A percentile compares a stretch with the other conserved stretches of the same genome.
Conservation (phyloP, 2,113 vertebrate species). For the Blennius ocellaris region DNA sequence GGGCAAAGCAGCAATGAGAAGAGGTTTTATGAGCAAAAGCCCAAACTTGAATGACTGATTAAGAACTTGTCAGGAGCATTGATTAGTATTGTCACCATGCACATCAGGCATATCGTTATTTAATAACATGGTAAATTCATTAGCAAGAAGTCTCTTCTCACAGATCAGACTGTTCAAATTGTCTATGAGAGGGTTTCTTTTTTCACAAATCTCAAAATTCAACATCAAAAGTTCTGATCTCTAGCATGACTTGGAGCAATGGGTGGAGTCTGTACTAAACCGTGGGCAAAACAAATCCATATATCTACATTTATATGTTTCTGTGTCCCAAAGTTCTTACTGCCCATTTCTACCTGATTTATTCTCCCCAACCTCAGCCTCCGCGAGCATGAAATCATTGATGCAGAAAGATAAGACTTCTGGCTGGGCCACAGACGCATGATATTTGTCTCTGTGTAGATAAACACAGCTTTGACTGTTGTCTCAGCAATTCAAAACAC, state of each 20-base stretch:
- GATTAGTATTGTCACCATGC: not conserved
- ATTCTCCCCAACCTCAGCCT: slow-evolving; percentile 47
- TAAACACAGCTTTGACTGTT: slow-evolving; percentile 56
- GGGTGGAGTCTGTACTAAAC: slow-evolving; percentile 8
- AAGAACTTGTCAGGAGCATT: not conserved
- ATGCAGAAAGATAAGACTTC: slow-evolving; percentile 64
- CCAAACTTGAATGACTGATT: slow-evolving; percentile 20
- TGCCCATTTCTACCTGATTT: slow-evolving; percentile 41
- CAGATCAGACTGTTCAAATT: too few species aligned
- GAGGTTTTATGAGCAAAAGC: slow-evolving; percentile 11
- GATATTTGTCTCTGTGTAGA: slow-evolving; percentile 68
- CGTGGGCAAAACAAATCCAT: slow-evolving; percentile 5
- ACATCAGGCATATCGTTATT: not conserved
- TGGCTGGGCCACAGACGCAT: slow-evolving; percentile 38
- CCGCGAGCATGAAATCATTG: slow-evolving; percentile 61
- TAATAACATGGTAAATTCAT: not conserved
- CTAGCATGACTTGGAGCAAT: slow-evolving; percentile 6
- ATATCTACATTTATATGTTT: slow-evolving; percentile 7
- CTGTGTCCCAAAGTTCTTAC: slow-evolving; percentile 9
- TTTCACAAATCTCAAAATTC: too few species aligned
- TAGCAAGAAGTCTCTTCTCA: too few species aligned
- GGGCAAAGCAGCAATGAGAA: slow-evolving; percentile 29
- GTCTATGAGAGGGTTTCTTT: too few species aligned
- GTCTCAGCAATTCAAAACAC: slow-evolving; percentile 39
- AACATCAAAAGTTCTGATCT: too few species aligned